phyloP scores from a whole-genome alignment of 92 coral and sea anemone genomes.

The Siderastrea radians region DNA sequence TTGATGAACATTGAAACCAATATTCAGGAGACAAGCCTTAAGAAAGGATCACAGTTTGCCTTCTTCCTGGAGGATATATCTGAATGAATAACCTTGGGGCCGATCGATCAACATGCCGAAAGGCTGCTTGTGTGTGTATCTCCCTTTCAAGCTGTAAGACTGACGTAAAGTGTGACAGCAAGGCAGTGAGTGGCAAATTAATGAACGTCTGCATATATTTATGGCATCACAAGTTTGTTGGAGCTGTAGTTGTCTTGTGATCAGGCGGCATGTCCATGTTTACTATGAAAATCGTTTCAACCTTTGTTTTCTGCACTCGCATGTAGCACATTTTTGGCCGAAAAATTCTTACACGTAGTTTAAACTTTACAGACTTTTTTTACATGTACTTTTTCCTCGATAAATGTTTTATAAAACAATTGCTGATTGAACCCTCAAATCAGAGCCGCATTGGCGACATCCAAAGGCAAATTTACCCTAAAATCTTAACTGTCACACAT shows the following conservation, averaged over 20 bases:
- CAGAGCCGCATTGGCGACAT: background rate
- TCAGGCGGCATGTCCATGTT: too few species aligned
- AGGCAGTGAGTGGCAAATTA: background rate
- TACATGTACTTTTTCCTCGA: background rate
- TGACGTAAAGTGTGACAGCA: background rate
- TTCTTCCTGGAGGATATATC: background rate
- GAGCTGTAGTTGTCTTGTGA: background rate
- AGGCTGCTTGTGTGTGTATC: constrained; percentile 1
- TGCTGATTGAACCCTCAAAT: background rate
- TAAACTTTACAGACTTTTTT: constrained; percentile 9
- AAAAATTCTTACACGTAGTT: background rate
- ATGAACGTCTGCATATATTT: background rate
- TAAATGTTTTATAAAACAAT: background rate
- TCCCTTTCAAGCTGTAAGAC: background rate
- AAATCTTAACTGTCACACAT: background rate
- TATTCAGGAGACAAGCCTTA: background rate
- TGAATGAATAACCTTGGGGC: constrained; percentile 5
- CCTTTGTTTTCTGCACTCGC: background rate
- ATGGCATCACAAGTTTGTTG: background rate
- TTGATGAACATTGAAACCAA: constrained; percentile 7
- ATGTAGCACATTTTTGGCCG: constrained; percentile 4
- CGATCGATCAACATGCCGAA: background rate
- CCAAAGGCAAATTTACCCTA: background rate
- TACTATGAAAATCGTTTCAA: background rate
- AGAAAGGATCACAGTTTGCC: background rate